A percentile compares a stretch with the other conserved stretches of the same genome.
These are phyloP conservation scores for Archaeoteleia sp. DNA, from an alignment of 2,888 invertebrate species.

Conservation along the genomic window DNA sequence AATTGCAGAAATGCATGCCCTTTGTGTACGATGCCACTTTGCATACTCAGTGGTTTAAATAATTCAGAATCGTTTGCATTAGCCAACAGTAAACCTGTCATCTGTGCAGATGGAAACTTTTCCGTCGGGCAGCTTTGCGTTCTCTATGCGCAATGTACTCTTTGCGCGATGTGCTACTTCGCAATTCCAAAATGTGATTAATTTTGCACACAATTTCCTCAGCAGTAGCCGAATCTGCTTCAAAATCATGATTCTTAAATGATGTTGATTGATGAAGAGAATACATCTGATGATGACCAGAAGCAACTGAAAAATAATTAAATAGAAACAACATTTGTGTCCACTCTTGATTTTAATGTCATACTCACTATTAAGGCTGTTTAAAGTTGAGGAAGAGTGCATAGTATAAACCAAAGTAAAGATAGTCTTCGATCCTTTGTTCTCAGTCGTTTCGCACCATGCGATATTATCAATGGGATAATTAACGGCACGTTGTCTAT, in stretches of 20 bases:
- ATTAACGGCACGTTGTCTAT: constrained; percentile 86
- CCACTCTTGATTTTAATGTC: too few species aligned
- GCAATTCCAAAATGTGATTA: constrained; percentile 88
- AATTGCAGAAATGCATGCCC: too few species aligned
- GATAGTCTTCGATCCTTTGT: constrained; percentile 82
- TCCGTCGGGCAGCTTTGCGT: constrained; percentile 80
- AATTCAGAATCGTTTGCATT: constrained; percentile 56
- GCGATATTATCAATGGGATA: constrained; percentile 92
- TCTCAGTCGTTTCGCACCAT: constrained; percentile 88
- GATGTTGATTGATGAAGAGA: constrained; percentile 76
- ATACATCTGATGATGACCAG: constrained; percentile 60
- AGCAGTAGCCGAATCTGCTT: constrained; percentile 84
- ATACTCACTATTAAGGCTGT: constrained; percentile 60
- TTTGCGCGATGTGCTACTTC: constrained; percentile 86
- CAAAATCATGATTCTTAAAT: constrained; percentile 93
- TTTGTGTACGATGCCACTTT: too few species aligned
- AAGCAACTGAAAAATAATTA: constrained; percentile 59
- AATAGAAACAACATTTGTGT: too few species aligned
- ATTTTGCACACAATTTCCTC: constrained; percentile 91
- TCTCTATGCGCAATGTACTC: constrained; percentile 88
- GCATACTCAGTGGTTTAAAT: constrained; percentile 55
- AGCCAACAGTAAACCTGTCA: constrained; percentile 65
- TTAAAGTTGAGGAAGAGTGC: constrained; percentile 63
- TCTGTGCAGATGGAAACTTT: constrained; percentile 78
- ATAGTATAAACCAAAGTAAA: constrained; percentile 84